These are phyloP conservation scores for Drosophila sucinea DNA, from an alignment of 1,140 invertebrate genomes.

Conservation along the genomic window DNA sequence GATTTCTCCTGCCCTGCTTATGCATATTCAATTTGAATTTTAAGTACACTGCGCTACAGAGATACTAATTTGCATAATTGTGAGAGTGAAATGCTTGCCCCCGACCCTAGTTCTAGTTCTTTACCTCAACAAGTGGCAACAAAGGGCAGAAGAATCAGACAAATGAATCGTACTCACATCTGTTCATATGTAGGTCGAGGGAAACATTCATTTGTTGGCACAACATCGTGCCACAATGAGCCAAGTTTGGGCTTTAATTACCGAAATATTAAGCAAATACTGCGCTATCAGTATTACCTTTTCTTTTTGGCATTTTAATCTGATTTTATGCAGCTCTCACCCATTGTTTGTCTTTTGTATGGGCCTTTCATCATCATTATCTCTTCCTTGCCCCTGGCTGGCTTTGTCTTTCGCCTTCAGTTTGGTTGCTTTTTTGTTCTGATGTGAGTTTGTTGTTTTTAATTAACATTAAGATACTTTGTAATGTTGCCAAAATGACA, in stretches of 20 bases:
- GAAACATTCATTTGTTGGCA: not conserved
- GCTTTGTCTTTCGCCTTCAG: conserved; percentile 20
- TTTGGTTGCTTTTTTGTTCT: conserved; percentile 19
- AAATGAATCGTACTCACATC: not conserved
- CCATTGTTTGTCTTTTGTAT: conserved; percentile 52
- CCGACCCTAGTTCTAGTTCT: conserved; percentile 2
- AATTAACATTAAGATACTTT: conserved; percentile 77
- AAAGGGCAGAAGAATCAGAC: not conserved
- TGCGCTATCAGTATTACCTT: conserved; percentile 19
- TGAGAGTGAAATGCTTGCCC: conserved; percentile 50
- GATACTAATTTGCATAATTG: conserved; percentile 59
- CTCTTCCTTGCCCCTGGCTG: conserved; percentile 27
- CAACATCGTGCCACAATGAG: not conserved
- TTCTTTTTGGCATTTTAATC: conserved; percentile 52
- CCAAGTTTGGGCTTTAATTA: not conserved
- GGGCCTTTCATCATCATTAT: conserved; percentile 15
- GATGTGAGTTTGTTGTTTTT: conserved; percentile 66
- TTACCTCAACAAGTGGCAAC: not conserved
- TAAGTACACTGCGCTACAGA: conserved; percentile 48
- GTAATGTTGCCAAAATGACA: conserved; percentile 69
- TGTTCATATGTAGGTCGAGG: not conserved
- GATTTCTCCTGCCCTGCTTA: conserved; percentile 40
- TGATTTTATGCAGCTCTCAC: conserved; percentile 34
- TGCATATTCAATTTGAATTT: conserved; percentile 70
- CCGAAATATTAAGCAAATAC: conserved; percentile 5